phyloP scores from a whole-genome alignment of 2,113 vertebrate genomes.

The Promerops cafer region DNA sequence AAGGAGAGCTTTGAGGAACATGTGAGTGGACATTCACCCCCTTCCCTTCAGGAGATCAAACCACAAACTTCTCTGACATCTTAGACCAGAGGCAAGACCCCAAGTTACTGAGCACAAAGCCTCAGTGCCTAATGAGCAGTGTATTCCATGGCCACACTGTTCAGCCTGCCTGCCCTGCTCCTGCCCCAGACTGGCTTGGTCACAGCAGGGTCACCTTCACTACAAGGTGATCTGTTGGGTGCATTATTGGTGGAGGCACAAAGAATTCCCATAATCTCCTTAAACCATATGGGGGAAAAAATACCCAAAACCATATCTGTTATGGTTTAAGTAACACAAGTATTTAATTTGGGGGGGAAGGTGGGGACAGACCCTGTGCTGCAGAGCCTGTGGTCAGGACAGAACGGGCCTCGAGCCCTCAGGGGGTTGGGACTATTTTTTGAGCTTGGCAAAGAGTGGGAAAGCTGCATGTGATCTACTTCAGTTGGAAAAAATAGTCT shows the following conservation, averaged over 20 bases:
- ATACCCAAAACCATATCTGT: not conserved
- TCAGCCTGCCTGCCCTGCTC: not conserved
- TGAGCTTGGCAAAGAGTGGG: not conserved
- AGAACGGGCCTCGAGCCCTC: not conserved
- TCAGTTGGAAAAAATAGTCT: not conserved
- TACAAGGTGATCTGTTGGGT: not conserved
- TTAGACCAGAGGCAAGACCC: not conserved
- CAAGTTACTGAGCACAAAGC: not conserved
- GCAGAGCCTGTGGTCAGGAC: not conserved
- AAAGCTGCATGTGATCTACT: not conserved
- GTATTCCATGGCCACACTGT: not conserved
- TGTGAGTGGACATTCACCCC: not conserved
- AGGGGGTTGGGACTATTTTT: not conserved
- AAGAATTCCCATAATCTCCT: not conserved
- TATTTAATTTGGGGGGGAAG: not conserved
- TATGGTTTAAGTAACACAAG: not conserved
- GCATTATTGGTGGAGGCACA: not conserved
- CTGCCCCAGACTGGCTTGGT: not conserved
- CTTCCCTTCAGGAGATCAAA: not conserved
- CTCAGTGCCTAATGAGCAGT: not conserved
- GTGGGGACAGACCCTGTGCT: not conserved
- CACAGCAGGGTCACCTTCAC: not conserved
- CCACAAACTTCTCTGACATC: not conserved
- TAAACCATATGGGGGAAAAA: not conserved
- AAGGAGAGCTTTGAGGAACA: not conserved